These are phyloP conservation scores for Cephus rjabovi DNA, from an alignment of 2,888 invertebrate species.

Conservation along the genomic window DNA sequence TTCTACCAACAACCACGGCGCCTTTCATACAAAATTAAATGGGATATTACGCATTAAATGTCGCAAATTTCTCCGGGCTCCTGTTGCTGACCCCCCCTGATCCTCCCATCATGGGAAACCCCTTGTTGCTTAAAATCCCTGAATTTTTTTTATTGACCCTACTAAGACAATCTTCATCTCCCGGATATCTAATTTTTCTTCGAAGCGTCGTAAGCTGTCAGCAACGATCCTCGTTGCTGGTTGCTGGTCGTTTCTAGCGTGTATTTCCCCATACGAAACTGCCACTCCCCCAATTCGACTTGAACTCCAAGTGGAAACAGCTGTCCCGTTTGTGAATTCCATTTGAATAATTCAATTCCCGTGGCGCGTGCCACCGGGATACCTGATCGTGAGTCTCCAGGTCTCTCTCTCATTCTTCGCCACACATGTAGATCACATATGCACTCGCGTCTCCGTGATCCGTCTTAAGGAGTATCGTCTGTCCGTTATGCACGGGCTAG, in stretches of 20 bases:
- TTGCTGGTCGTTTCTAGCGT: not conserved
- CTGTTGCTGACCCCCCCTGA: not conserved
- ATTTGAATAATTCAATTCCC: slow-evolving; percentile 58
- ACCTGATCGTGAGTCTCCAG: slow-evolving; percentile 14
- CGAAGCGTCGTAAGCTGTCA: not conserved
- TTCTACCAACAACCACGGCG: slow-evolving; percentile 48
- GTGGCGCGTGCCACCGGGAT: slow-evolving; percentile 53
- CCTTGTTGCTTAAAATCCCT: not conserved
- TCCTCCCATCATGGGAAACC: not conserved
- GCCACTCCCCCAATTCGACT: slow-evolving; percentile 34
- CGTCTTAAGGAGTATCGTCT: not conserved
- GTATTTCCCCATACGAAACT: slow-evolving; percentile 11
- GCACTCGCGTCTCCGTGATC: not conserved
- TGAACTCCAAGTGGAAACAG: slow-evolving; percentile 38
- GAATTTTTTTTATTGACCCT: not conserved
- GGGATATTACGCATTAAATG: slow-evolving; percentile 63
- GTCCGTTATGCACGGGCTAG: not conserved
- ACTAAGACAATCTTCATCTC: not conserved
- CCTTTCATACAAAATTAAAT: slow-evolving; percentile 64
- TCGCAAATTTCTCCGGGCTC: slow-evolving; percentile 35
- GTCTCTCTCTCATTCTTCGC: not conserved
- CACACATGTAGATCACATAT: not conserved
- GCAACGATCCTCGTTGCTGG: not conserved
- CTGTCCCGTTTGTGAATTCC: slow-evolving; percentile 55
- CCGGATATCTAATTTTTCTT: not conserved